Evolutionary conservation across 2,797 vertebrate species (phyloP).

Genomic region (Coracias cyanogaster): DNA sequence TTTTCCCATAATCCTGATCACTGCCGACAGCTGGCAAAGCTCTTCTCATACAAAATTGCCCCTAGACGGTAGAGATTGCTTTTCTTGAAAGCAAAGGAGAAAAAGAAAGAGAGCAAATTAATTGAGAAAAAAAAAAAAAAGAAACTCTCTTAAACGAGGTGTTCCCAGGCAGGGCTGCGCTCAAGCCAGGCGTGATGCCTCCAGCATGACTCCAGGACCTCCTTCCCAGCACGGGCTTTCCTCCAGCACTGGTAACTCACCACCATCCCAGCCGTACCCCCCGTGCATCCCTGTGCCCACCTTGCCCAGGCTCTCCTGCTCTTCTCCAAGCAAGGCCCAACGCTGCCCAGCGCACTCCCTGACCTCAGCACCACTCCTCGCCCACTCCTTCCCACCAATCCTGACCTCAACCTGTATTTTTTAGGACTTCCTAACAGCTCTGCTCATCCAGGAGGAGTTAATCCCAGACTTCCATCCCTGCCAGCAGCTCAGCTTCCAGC

Average conservation of each 20-base stretch:
- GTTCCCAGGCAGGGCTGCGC: not conserved
- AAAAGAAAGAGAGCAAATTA: not conserved
- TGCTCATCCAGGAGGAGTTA: not conserved
- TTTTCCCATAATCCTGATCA: not conserved
- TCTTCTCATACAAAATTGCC: not conserved
- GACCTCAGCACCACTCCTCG: not conserved
- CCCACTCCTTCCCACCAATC: not conserved
- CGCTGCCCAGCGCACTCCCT: not conserved
- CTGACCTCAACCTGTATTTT: not conserved
- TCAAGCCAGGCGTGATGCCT: not conserved
- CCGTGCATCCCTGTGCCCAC: accelerated
- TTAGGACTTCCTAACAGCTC: not conserved
- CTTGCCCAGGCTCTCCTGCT: not conserved
- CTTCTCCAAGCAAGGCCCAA: not conserved
- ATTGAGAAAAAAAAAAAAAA: not conserved
- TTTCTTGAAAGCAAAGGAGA: slow-evolving; percentile 9
- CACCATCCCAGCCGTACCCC: too few relatives aligned
- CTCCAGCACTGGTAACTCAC: not conserved
- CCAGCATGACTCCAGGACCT: not conserved
- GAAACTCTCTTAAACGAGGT: not conserved
- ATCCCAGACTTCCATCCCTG: not conserved
- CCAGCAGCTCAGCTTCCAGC: not conserved
- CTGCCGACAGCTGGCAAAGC: not conserved
- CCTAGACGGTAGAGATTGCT: not conserved
- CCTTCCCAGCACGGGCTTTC: not conserved